These are phyloP conservation scores for Acrocephalus scirpaceus DNA, from an alignment of 2,797 vertebrate genomes.

Conservation along the genomic window DNA sequence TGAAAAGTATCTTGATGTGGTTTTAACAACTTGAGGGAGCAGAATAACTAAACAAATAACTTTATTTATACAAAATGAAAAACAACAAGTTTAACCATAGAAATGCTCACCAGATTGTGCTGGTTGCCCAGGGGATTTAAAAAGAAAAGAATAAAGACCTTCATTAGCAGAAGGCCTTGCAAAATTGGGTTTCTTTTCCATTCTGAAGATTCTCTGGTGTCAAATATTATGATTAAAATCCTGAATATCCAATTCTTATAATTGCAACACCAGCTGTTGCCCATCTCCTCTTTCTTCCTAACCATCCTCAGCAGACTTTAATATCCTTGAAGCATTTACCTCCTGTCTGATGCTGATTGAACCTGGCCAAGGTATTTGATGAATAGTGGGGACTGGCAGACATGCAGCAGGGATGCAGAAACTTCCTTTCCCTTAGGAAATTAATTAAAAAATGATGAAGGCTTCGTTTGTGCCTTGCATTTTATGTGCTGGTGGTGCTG, in stretches of 20 bases:
- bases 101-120: not conserved
- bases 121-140: not conserved
- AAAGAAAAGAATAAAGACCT: not conserved
- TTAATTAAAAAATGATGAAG: not conserved
- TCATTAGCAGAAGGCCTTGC: not conserved
- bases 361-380: not conserved
- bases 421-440: not conserved
- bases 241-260: not conserved
- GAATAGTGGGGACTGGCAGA: not conserved
- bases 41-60: not conserved
- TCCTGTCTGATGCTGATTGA: not conserved
- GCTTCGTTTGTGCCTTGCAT: not conserved
- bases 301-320: not conserved
- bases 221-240: not conserved
- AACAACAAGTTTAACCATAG: not conserved
- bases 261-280: not conserved
- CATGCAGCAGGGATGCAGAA: not conserved
- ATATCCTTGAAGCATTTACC: not conserved
- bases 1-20: not conserved
- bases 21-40: not conserved
- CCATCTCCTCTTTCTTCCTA: not conserved
- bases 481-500: not conserved
- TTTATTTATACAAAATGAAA: not conserved
- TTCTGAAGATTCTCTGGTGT: not conserved
- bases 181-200: not conserved